A percentile compares a stretch with the other conserved stretches of the same genome.
phyloP scores from a whole-genome alignment of 2,888 invertebrate species.

The Dysmachus trigonus region DNA sequence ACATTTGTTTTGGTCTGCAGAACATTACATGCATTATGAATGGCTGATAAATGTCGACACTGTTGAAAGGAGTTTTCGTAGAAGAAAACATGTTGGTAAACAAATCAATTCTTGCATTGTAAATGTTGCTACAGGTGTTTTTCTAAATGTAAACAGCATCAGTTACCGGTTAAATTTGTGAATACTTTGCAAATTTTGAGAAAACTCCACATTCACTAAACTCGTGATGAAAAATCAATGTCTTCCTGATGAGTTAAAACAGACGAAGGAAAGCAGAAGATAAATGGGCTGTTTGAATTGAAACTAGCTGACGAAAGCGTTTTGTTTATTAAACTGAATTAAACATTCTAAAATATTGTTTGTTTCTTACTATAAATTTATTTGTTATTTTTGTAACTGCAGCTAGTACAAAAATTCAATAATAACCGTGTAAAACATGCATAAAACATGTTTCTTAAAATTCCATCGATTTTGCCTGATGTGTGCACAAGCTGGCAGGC shows the following conservation, averaged over 20 bases:
- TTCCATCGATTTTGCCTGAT: no score
- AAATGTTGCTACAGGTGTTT: neutral
- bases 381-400: neutral
- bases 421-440: no score
- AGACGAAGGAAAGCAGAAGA: neutral
- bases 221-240: neutral
- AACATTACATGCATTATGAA: neutral
- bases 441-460: no score
- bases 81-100: neutral
- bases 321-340: neutral
- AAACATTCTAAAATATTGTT: neutral
- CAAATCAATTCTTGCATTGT: neutral
- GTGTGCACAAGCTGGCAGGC: no score
- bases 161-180: neutral
- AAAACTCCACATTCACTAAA: neutral
- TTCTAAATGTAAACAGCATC: neutral
- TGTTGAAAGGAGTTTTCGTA: neutral
- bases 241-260: neutral
- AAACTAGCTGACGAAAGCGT: neutral
- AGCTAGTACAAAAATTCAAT: neutral
- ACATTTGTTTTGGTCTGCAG: neutral
- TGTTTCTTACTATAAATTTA: neutral
- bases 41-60: neutral
- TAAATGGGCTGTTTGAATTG: neutral
- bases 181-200: neutral